A percentile compares a stretch with the other conserved stretches of the same genome.
phyloP scores from a whole-genome alignment of 2,113 vertebrate genomes.

The Lampris megalopsis region DNA sequence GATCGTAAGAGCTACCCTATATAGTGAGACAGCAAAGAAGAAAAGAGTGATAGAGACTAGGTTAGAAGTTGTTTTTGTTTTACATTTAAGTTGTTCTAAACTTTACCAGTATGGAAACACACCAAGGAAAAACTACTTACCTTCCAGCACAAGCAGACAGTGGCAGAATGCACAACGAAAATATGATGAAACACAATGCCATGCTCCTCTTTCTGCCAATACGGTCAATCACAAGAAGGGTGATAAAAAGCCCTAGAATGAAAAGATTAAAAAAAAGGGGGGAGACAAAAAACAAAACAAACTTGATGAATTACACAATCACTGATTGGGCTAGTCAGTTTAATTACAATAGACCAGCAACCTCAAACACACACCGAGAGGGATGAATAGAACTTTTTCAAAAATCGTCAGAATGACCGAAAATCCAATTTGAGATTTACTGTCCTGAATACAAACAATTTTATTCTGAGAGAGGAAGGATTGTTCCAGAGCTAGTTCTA shows the following conservation, averaged over 20 bases:
- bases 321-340: no score
- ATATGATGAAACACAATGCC: constrained; percentile 88
- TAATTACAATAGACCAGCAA: no score
- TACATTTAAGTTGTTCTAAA: neutral
- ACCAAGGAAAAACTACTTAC: constrained; percentile 64
- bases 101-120: neutral
- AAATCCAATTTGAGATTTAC: no score
- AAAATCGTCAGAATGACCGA: no score
- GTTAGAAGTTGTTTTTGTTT: neutral
- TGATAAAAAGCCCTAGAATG: constrained; percentile 85
- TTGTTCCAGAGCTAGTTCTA: no score
- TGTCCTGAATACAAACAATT: no score
- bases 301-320: no score
- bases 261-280: neutral
- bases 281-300: neutral
- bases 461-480: no score
- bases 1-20: constrained; percentile 87
- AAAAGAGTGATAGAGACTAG: neutral
- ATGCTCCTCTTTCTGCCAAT: constrained; percentile 94
- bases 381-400: no score
- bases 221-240: constrained; percentile 87
- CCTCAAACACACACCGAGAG: no score
- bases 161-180: constrained; percentile 88
- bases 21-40: neutral
- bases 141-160: constrained; percentile 90